Conservation (phyloP, 2,888 invertebrate species). For the Chymomyza caudatula region DNA sequence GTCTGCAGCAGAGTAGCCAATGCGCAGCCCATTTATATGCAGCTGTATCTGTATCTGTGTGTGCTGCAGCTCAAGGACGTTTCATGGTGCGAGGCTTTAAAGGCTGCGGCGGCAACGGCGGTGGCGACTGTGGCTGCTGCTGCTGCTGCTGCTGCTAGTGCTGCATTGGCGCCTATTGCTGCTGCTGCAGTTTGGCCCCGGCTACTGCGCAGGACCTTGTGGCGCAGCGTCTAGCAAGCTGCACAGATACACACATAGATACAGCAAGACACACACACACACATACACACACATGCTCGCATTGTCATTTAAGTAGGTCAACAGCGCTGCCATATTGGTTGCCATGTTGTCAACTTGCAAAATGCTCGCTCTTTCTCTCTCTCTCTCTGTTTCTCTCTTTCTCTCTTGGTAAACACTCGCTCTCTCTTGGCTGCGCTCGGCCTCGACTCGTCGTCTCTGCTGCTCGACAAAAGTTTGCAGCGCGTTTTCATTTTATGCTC, state of each 20-base stretch:
- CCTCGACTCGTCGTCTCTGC: neutral
- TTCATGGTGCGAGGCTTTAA: constrained; percentile 26
- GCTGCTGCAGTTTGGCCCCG: constrained; percentile 41
- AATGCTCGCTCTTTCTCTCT: constrained; percentile 2
- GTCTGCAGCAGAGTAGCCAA: constrained; percentile 6
- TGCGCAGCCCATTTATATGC: constrained; percentile 31
- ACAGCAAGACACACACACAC: constrained; percentile 14
- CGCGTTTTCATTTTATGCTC: neutral
- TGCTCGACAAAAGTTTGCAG: neutral
- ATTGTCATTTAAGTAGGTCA: constrained; percentile 64
- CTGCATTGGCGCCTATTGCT: constrained; percentile 51
- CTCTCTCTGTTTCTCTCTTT: neutral
- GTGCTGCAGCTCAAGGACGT: constrained; percentile 57
- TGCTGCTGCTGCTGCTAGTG: constrained; percentile 27
- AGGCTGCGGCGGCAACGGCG: neutral
- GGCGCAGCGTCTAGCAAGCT: constrained; percentile 27
- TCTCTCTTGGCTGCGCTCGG: neutral
- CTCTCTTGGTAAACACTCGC: neutral
- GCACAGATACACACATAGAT: constrained; percentile 10
- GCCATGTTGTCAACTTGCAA: constrained; percentile 32
- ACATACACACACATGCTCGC: constrained; percentile 33
- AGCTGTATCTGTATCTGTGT: constrained; percentile 14
- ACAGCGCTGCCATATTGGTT: constrained; percentile 42
- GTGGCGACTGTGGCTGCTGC: constrained; percentile 15
- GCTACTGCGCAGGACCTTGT: constrained; percentile 64